Evolutionary conservation across 2,888 invertebrate genomes (phyloP).

Genomic region (Stenoptilia bipunctidactyla): DNA sequence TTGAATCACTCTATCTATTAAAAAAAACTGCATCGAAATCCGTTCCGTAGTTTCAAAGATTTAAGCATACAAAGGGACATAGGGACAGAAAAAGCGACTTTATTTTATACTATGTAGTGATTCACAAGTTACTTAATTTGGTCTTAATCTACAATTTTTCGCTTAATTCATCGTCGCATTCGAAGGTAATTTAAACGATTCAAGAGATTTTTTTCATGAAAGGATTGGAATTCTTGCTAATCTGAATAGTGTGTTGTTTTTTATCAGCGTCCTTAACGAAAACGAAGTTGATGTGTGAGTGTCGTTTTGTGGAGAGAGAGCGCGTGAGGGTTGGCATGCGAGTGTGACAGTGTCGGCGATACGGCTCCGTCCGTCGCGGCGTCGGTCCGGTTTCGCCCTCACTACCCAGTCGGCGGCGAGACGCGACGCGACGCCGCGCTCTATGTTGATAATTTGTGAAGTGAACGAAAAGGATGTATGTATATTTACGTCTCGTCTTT

Average conservation of each 20-base stretch:
- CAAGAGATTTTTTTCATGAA: not conserved
- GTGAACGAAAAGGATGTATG: slow-evolving; percentile 66
- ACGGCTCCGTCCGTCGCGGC: slow-evolving; percentile 35
- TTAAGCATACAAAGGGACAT: too few species aligned
- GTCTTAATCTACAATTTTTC: not conserved
- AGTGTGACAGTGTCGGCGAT: slow-evolving; percentile 54
- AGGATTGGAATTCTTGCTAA: too few species aligned
- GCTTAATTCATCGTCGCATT: not conserved
- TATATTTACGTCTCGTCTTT: slow-evolving; percentile 70
- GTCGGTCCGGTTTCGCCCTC: slow-evolving; percentile 24
- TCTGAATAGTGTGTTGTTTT: slow-evolving; percentile 29
- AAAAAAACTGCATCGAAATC: too few species aligned
- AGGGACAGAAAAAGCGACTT: too few species aligned
- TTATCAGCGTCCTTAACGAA: slow-evolving; percentile 40
- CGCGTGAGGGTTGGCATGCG: slow-evolving; percentile 30
- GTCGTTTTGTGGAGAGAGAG: slow-evolving; percentile 26
- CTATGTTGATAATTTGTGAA: slow-evolving; percentile 61
- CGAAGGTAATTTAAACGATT: not conserved
- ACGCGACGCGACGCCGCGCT: slow-evolving; percentile 27
- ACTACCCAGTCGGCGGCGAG: slow-evolving; percentile 20
- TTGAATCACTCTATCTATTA: too few species aligned
- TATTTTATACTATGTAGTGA: too few species aligned
- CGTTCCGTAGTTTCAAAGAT: too few species aligned
- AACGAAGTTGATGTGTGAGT: slow-evolving; percentile 26
- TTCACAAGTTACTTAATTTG: too few species aligned